These are phyloP conservation scores for Illadopsis cleaveri DNA, from an alignment of 2,113 vertebrate species.

Conservation along the genomic window DNA sequence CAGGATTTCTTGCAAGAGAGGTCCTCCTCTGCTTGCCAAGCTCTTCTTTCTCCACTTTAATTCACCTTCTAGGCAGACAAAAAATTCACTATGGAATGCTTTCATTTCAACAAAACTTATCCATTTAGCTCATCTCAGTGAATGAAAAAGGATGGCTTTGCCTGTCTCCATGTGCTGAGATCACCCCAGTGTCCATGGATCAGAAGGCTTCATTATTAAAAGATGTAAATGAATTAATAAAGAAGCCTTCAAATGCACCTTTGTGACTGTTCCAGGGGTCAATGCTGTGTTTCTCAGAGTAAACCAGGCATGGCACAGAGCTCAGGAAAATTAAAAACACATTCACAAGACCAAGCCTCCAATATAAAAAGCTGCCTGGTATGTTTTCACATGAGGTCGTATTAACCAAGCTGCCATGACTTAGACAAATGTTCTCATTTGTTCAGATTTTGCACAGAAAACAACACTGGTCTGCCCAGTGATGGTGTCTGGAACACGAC, in stretches of 20 bases:
- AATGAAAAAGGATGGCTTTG: neutral
- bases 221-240: neutral
- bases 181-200: neutral
- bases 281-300: neutral
- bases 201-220: neutral
- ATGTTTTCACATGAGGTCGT: neutral
- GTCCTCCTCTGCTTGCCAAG: neutral
- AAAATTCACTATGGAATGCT: neutral
- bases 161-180: too few species aligned
- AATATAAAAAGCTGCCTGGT: neutral
- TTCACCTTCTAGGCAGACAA: neutral
- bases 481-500: neutral
- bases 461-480: neutral
- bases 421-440: neutral
- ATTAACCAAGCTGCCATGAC: neutral
- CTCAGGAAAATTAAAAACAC: neutral
- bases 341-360: neutral
- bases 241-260: neutral
- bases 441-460: neutral
- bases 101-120: neutral
- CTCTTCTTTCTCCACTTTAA: neutral
- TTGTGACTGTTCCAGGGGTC: neutral
- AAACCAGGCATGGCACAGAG: neutral
- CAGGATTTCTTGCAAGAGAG: neutral
- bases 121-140: neutral